Percentiles rank a stretch among this genome's conserved stretches.
Conservation (phyloP, 2,113 vertebrate species). For the Tragulus kanchil region DNA sequence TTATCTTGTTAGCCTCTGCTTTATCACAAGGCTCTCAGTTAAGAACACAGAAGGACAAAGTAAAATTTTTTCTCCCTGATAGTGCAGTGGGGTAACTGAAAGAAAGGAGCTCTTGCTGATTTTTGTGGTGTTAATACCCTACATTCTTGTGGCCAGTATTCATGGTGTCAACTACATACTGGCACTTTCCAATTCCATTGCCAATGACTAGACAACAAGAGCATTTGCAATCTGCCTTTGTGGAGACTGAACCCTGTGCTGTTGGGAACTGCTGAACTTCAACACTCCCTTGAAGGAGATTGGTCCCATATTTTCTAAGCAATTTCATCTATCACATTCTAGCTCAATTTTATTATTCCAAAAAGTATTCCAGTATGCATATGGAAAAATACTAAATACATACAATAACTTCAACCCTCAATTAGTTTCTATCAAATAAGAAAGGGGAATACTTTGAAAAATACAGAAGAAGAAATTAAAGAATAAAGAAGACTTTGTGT, state of each 20-base stretch:
- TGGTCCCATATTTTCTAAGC: neutral
- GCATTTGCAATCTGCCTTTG: too few species aligned
- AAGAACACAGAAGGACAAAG: neutral
- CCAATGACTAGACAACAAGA: too few species aligned
- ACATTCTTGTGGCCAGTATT: neutral
- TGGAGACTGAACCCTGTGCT: too few species aligned
- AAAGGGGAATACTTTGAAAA: constrained; percentile 22
- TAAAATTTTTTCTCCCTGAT: neutral
- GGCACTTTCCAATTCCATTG: too few species aligned
- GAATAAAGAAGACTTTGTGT: neutral
- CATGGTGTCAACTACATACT: too few species aligned
- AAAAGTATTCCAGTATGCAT: neutral
- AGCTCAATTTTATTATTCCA: constrained; percentile 27
- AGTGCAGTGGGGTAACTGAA: neutral
- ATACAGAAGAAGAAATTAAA: neutral
- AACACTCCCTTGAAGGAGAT: too few species aligned
- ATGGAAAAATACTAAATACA: neutral
- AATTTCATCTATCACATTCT: neutral
- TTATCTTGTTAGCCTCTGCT: neutral
- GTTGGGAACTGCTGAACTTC: too few species aligned
- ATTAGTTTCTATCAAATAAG: constrained; percentile 11
- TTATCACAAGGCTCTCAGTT: neutral
- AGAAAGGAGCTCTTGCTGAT: neutral
- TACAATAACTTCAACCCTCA: neutral
- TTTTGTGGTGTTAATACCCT: neutral